phyloP scores from a whole-genome alignment of 2,888 invertebrate genomes.

The Spodoptera littoralis region DNA sequence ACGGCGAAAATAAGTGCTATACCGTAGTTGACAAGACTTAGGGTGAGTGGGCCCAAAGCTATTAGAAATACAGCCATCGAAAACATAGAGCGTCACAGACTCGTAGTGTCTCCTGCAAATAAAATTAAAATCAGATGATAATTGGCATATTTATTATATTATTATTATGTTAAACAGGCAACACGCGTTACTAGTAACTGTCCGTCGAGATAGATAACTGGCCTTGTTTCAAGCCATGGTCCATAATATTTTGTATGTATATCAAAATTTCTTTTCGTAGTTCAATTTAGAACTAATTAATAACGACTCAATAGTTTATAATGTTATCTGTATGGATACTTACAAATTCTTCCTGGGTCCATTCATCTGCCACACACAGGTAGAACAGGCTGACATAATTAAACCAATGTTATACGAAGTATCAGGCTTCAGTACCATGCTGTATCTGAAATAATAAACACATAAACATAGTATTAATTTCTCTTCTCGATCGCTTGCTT shows the following conservation, averaged over 20 bases:
- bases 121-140: constrained; percentile 13
- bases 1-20: constrained; percentile 87
- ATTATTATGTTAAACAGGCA: too few species aligned
- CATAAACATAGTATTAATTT: too few species aligned
- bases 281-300: too few species aligned
- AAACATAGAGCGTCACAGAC: constrained; percentile 84
- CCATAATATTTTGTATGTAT: too few species aligned
- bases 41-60: constrained; percentile 89
- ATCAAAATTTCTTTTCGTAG: too few species aligned
- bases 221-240: too few species aligned
- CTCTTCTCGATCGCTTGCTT: too few species aligned
- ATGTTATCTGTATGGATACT: constrained; percentile 66
- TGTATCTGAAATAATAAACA: constrained; percentile 77
- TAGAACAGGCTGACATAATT: constrained; percentile 88
- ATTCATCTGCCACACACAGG: constrained; percentile 91
- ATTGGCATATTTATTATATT: too few species aligned
- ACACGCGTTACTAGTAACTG: too few species aligned
- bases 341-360: constrained; percentile 91
- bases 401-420: constrained; percentile 89
- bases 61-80: constrained; percentile 87
- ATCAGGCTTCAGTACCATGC: constrained; percentile 88
- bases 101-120: constrained; percentile 85
- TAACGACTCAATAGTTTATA: too few species aligned
- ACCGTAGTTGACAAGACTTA: constrained; percentile 90
- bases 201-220: too few species aligned